Evolutionary conservation across 2,113 vertebrate genomes (phyloP).

Genomic region (Gymnobelideus leadbeateri): DNA sequence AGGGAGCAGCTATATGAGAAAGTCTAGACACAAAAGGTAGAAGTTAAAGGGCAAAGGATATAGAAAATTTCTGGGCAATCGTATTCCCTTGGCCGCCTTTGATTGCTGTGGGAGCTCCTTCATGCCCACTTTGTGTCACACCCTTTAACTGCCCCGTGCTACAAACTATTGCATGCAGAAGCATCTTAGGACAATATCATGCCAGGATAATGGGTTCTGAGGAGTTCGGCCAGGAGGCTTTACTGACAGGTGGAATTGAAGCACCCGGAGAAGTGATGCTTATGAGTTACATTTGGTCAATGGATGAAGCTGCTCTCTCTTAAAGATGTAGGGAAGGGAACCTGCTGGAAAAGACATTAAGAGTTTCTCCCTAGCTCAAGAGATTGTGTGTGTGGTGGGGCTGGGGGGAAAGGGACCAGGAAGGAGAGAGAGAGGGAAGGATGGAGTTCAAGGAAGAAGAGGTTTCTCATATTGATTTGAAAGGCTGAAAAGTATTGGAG

Average conservation of each 20-base stretch:
- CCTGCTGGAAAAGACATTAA: not conserved
- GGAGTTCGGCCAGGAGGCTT: not conserved
- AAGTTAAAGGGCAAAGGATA: slow-evolving; percentile 54
- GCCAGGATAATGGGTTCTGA: not conserved
- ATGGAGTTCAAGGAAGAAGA: not conserved
- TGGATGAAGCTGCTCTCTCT: slow-evolving; percentile 13
- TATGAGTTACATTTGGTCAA: not conserved
- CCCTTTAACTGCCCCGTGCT: slow-evolving; percentile 21
- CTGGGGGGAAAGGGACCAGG: not conserved
- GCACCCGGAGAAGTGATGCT: not conserved
- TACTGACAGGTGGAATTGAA: slow-evolving; percentile 1
- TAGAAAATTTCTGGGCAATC: slow-evolving; percentile 72
- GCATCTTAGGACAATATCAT: not conserved
- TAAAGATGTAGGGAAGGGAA: not conserved
- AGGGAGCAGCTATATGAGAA: slow-evolving; percentile 60
- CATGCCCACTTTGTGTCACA: slow-evolving; percentile 4
- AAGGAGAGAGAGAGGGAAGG: not conserved
- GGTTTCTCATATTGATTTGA: not conserved
- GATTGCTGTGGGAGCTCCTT: slow-evolving; percentile 48
- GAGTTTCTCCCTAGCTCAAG: not conserved
- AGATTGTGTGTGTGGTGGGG: not conserved
- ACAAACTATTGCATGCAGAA: not conserved
- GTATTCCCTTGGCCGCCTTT: slow-evolving; percentile 58
- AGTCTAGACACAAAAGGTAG: slow-evolving; percentile 58
- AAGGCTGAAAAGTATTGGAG: not conserved